phyloP scores from a whole-genome alignment of 2,888 invertebrate species.

The Phytoseiulus persimilis region DNA sequence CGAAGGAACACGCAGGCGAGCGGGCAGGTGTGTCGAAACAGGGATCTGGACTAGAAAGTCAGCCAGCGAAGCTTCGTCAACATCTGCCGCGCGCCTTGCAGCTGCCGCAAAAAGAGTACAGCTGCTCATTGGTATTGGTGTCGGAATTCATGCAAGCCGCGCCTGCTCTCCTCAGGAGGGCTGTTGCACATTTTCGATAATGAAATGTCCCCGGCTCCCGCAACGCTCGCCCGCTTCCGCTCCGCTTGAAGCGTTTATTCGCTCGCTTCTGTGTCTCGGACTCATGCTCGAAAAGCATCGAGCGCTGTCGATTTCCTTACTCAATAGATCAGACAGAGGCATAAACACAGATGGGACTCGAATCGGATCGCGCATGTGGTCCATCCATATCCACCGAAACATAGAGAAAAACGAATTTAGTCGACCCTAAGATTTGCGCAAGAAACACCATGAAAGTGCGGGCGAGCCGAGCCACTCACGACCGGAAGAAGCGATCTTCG shows the following conservation, averaged over 20 bases:
- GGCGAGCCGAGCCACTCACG: too few species aligned
- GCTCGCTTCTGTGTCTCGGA: neutral
- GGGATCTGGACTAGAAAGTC: neutral
- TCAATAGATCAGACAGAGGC: neutral
- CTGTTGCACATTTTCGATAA: neutral
- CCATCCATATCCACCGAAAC: neutral
- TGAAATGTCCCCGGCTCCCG: neutral
- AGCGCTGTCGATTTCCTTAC: neutral
- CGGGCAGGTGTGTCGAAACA: neutral
- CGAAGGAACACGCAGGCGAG: neutral
- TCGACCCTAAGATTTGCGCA: neutral
- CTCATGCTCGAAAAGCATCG: neutral
- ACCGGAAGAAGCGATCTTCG: too few species aligned
- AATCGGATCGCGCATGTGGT: constrained; percentile 5
- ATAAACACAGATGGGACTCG: neutral
- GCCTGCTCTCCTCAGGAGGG: neutral
- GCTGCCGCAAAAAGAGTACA: neutral
- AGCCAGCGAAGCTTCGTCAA: neutral
- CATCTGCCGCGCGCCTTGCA: neutral
- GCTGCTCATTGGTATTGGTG: neutral
- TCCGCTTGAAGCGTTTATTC: neutral
- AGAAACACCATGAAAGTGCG: neutral
- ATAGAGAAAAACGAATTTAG: neutral
- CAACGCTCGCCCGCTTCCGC: neutral
- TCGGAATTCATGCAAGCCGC: neutral